phyloP scores from a whole-genome alignment of 2,113 vertebrate genomes.

The Heloderma charlesbogerti region DNA sequence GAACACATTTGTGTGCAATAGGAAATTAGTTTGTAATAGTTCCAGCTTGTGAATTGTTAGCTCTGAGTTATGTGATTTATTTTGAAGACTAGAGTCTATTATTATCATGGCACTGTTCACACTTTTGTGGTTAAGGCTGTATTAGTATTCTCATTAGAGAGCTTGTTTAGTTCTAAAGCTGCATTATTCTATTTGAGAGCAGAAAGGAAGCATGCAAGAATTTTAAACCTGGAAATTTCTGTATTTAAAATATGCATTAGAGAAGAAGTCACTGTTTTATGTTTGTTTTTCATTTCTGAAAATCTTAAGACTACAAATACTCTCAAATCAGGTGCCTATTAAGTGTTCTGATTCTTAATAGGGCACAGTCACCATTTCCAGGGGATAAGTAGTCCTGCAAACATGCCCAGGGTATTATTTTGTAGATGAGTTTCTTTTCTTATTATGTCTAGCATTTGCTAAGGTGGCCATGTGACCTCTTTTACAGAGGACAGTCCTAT shows the following conservation, averaged over 20 bases:
- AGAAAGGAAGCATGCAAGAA: background rate
- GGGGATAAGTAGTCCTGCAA: background rate
- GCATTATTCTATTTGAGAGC: background rate
- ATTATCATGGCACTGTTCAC: conserved; percentile 16
- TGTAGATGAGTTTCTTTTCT: background rate
- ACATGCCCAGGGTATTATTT: accelerated
- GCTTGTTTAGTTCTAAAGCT: background rate
- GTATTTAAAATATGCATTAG: background rate
- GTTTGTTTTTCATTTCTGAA: accelerated
- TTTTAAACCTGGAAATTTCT: background rate
- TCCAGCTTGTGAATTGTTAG: conserved; percentile 10
- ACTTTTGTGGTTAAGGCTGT: background rate
- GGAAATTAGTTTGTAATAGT: conserved; percentile 19
- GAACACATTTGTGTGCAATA: background rate
- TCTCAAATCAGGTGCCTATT: background rate
- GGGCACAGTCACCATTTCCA: background rate
- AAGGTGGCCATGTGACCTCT: no score
- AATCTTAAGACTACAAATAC: accelerated
- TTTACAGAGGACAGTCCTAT: no score
- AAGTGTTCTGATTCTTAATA: background rate
- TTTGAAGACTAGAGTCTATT: conserved; percentile 38
- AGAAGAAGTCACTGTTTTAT: background rate
- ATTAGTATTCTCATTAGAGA: conserved; percentile 23
- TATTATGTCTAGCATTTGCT: background rate
- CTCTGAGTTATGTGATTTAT: accelerated